Percentiles rank a stretch among this genome's conserved stretches.
These are phyloP conservation scores for Amblyjoppa fuscipennis DNA, from an alignment of 2,888 invertebrate genomes.

Conservation along the genomic window DNA sequence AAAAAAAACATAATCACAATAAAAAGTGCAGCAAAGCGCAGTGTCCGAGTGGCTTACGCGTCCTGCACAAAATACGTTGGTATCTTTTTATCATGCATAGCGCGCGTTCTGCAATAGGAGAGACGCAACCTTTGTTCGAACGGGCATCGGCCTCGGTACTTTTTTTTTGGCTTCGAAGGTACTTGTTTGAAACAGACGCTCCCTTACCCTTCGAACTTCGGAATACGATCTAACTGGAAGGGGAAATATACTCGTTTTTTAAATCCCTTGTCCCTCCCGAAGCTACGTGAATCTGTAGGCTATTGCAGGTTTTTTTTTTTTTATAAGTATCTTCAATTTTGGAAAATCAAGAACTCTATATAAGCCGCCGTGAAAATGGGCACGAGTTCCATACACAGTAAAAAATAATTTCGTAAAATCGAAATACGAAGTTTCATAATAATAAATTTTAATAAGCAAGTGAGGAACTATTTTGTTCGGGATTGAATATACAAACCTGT, in stretches of 20 bases:
- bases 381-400: background rate
- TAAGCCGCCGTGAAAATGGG: conserved; percentile 1
- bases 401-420: no score
- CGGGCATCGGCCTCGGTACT: conserved; percentile 8
- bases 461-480: no score
- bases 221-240: background rate
- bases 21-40: conserved; percentile 1
- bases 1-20: conserved; percentile 36
- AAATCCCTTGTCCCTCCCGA: background rate
- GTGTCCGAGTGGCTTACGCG: conserved; percentile 25
- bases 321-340: background rate
- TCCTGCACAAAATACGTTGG: conserved; percentile 26
- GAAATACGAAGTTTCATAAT: no score
- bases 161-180: conserved; percentile 1
- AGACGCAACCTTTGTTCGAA: background rate
- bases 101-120: background rate
- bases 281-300: background rate
- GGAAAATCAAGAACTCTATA: conserved; percentile 48
- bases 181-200: background rate
- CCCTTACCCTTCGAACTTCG: background rate
- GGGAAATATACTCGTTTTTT: conserved; percentile 3
- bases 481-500: no score
- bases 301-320: background rate
- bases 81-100: conserved; percentile 29
- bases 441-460: no score